Percentiles rank a stretch among this genome's conserved stretches.
These are phyloP conservation scores for Coturnix japonica DNA, from an alignment of 2,113 vertebrate genomes.

Conservation along the genomic window DNA sequence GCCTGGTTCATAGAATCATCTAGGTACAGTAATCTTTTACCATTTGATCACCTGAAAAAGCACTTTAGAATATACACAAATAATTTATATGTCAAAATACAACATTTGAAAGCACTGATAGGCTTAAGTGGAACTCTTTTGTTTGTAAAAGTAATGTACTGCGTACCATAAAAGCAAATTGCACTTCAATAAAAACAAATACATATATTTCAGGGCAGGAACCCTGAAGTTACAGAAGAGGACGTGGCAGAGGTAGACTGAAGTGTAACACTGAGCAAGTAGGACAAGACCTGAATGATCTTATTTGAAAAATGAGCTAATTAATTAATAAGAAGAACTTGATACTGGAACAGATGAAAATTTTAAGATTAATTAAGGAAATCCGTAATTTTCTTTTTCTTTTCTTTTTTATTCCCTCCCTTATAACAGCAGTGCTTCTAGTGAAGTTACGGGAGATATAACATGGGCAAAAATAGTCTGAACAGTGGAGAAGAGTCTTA, in stretches of 20 bases:
- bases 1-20: conserved; percentile 10
- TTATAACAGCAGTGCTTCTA: neutral
- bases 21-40: neutral
- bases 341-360: neutral
- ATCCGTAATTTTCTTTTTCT: neutral
- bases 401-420: neutral
- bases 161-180: conserved; percentile 2
- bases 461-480: neutral
- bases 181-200: neutral
- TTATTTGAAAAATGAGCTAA: neutral
- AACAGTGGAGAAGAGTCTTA: neutral
- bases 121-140: conserved; percentile 25
- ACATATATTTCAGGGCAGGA: neutral
- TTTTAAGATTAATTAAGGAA: neutral
- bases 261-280: conserved; percentile 19
- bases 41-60: neutral
- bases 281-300: neutral
- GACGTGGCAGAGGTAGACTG: conserved; percentile 1
- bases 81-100: conserved; percentile 11
- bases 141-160: conserved; percentile 37
- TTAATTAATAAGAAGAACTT: neutral
- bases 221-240: neutral
- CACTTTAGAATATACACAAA: conserved; percentile 14
- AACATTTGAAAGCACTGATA: neutral
- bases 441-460: neutral